Evolutionary conservation across 2,888 invertebrate genomes (phyloP).

Genomic region (Eilema sororculum): DNA sequence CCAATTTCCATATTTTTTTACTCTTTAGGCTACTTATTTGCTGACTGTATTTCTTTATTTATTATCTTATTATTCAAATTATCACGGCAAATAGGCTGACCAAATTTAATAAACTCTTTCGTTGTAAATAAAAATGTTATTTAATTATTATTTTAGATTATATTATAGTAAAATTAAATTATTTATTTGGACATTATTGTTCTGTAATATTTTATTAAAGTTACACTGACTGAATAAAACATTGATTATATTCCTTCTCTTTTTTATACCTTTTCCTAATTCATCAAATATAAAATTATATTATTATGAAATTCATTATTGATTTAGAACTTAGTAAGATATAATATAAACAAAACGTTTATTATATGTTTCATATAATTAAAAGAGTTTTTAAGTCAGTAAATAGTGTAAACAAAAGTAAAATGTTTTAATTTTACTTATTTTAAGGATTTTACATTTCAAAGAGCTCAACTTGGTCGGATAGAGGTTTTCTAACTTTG

Average conservation of each 20-base stretch:
- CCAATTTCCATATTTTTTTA: too few species aligned
- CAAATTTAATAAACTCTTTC: background rate
- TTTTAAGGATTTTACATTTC: too few species aligned
- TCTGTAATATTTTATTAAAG: background rate
- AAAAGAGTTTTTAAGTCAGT: too few species aligned
- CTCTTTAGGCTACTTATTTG: background rate
- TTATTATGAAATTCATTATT: too few species aligned
- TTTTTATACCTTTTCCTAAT: background rate
- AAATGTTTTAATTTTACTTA: too few species aligned
- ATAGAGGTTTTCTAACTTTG: too few species aligned
- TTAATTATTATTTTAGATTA: background rate
- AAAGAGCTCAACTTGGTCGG: too few species aligned
- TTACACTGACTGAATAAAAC: background rate
- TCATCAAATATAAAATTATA: too few species aligned
- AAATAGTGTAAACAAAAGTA: too few species aligned
- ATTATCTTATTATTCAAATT: background rate
- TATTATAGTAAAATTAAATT: background rate
- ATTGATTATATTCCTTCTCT: background rate
- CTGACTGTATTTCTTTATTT: background rate
- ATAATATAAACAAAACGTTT: too few species aligned
- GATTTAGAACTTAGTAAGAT: too few species aligned
- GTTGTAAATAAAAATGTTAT: background rate
- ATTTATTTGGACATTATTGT: background rate
- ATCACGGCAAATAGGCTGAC: background rate
- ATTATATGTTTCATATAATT: too few species aligned